These are phyloP conservation scores for Oryzias melastigma DNA, from an alignment of 2,113 vertebrate genomes.

Conservation along the genomic window DNA sequence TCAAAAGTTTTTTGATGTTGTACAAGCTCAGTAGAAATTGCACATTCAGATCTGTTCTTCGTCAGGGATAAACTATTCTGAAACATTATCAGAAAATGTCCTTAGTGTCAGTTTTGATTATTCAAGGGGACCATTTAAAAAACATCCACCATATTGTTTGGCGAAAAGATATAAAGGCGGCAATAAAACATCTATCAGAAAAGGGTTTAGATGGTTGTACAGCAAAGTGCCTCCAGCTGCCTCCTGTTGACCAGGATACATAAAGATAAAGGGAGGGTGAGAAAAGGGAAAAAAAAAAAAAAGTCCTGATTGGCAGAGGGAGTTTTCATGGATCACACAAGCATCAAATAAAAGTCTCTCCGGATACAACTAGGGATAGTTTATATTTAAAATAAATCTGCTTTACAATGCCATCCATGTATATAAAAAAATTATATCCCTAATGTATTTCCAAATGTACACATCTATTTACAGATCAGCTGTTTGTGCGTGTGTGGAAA, in stretches of 20 bases:
- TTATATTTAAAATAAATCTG: constrained; percentile 80
- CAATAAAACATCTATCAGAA: constrained; percentile 38
- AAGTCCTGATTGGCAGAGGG: constrained; percentile 6
- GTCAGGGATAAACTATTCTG: not conserved
- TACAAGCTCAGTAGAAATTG: no score
- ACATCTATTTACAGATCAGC: constrained; percentile 89
- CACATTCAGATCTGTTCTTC: not conserved
- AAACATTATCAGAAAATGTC: not conserved
- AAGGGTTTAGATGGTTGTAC: constrained; percentile 14
- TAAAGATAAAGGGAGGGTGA: not conserved
- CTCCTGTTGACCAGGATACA: constrained; percentile 14
- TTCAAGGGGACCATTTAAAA: constrained; percentile 6
- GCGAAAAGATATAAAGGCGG: constrained; percentile 55
- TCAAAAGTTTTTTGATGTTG: no score
- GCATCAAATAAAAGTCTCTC: constrained; percentile 63
- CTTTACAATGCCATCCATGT: constrained; percentile 87
- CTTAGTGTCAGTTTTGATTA: constrained; percentile 10
- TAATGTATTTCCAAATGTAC: constrained; percentile 86
- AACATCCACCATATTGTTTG: constrained; percentile 49
- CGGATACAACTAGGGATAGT: constrained; percentile 76
- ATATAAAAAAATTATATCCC: constrained; percentile 90
- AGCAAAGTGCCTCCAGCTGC: constrained; percentile 27
- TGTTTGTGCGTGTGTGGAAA: constrained; percentile 32
- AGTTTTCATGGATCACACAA: constrained; percentile 34
- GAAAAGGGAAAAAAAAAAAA: not conserved